Conservation (phyloP, 2,797 vertebrate genomes). For the Apodemus agrarius region DNA sequence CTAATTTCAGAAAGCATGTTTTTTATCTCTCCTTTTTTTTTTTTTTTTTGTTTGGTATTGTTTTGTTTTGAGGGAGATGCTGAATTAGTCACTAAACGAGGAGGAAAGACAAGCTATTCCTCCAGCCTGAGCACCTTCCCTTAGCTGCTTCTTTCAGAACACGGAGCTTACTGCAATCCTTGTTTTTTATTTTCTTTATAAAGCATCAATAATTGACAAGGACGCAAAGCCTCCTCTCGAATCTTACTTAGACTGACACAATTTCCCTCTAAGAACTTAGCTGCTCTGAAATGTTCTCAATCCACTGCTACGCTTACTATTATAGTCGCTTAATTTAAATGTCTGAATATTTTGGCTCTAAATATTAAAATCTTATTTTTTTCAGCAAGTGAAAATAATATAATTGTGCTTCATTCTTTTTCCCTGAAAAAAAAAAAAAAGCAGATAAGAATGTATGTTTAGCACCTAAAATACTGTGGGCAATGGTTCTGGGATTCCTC, state of each 20-base stretch:
- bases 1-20: slow-evolving; percentile 87
- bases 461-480: background rate
- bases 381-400: slow-evolving; percentile 25
- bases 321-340: slow-evolving; percentile 35
- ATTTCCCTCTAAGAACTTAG: slow-evolving; percentile 59
- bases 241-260: slow-evolving; percentile 2
- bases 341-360: slow-evolving; percentile 36
- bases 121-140: background rate
- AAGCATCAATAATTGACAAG: slow-evolving; percentile 62
- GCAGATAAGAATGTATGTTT: slow-evolving; percentile 29
- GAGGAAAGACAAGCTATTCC: slow-evolving; percentile 81
- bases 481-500: background rate
- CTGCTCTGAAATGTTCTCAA: slow-evolving; percentile 38
- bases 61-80: slow-evolving; percentile 85
- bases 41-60: background rate
- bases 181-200: slow-evolving; percentile 68
- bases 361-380: slow-evolving; percentile 62
- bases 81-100: slow-evolving; percentile 87
- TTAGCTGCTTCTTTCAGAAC: slow-evolving; percentile 53
- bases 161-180: slow-evolving; percentile 47
- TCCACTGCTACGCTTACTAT: background rate
- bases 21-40: background rate
- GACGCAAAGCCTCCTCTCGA: slow-evolving; percentile 49
- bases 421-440: background rate
- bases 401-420: background rate